Percentiles rank a stretch among this genome's conserved stretches.
These are phyloP conservation scores for Globodera rostochiensis DNA, from an alignment of 1,140 invertebrate genomes.

Conservation along the genomic window DNA sequence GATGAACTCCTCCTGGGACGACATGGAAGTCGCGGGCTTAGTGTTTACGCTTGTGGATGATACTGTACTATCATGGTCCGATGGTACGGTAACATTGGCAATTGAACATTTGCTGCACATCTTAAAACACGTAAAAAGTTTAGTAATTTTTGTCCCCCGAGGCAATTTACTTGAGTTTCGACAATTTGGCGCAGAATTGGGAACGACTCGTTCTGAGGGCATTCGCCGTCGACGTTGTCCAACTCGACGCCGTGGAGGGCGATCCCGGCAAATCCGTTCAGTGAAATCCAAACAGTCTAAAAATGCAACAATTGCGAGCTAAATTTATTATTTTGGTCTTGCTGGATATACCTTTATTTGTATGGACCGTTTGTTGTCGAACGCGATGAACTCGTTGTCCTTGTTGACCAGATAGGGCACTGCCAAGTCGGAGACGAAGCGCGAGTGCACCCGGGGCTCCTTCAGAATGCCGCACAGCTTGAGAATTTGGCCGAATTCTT, in stretches of 20 bases:
- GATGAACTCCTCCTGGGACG: neutral
- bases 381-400: slow-evolving; percentile 38
- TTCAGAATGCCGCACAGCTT: slow-evolving; percentile 28
- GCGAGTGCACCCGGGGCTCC: neutral
- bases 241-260: slow-evolving; percentile 33
- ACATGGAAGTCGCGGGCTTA: neutral
- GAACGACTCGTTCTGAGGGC: slow-evolving; percentile 27
- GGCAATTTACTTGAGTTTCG: slow-evolving; percentile 28
- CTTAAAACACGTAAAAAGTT: neutral
- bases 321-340: neutral
- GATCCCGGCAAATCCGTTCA: slow-evolving; percentile 32
- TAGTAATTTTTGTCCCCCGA: neutral
- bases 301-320: neutral
- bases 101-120: neutral
- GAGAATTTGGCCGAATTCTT: neutral
- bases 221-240: slow-evolving; percentile 33
- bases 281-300: slow-evolving; percentile 35
- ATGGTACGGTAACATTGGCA: neutral
- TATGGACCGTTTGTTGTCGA: slow-evolving; percentile 35
- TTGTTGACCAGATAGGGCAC: slow-evolving; percentile 36
- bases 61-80: neutral
- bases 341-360: slow-evolving; percentile 25
- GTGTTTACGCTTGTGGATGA: neutral
- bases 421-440: slow-evolving; percentile 25
- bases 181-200: slow-evolving; percentile 29